Evolutionary conservation across 1,140 invertebrate species (phyloP).

Genomic region (Metaphire vulgaris): DNA sequence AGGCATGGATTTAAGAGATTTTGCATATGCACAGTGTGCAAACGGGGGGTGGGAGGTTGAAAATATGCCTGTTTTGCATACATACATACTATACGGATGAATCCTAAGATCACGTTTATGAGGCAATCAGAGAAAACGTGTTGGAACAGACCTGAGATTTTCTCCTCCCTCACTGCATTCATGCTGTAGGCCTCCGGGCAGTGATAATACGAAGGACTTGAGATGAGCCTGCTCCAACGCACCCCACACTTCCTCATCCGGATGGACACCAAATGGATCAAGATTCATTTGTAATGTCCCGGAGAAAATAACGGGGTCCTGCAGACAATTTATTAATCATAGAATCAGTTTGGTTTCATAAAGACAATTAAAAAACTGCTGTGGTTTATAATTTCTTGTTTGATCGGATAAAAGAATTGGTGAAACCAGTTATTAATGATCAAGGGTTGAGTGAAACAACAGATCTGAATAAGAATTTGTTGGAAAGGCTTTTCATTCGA

Average conservation of each 20-base stretch:
- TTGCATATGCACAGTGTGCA: too few relatives aligned
- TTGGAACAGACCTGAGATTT: constrained; percentile 42
- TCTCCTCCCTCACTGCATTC: constrained; percentile 45
- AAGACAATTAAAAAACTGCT: not conserved
- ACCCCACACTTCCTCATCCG: constrained; percentile 55
- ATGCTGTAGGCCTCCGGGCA: constrained; percentile 37
- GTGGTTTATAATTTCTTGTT: not conserved
- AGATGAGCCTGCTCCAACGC: constrained; percentile 51
- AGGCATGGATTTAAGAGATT: too few relatives aligned
- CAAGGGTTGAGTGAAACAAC: not conserved
- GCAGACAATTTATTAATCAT: not conserved
- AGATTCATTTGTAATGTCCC: constrained; percentile 58
- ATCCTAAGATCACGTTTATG: too few relatives aligned
- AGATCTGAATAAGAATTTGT: not conserved
- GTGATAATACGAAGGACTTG: constrained; percentile 44
- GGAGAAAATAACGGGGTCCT: constrained; percentile 56
- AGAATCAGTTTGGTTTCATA: not conserved
- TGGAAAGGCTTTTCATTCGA: too few relatives aligned
- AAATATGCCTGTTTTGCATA: too few relatives aligned
- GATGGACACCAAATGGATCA: constrained; percentile 58
- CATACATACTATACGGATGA: too few relatives aligned
- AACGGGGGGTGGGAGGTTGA: too few relatives aligned
- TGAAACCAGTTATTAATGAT: not conserved
- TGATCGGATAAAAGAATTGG: not conserved
- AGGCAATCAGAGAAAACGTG: too few relatives aligned